Evolutionary conservation across 2,797 vertebrate genomes (phyloP).

Genomic region (Intellagama lesueurii): DNA sequence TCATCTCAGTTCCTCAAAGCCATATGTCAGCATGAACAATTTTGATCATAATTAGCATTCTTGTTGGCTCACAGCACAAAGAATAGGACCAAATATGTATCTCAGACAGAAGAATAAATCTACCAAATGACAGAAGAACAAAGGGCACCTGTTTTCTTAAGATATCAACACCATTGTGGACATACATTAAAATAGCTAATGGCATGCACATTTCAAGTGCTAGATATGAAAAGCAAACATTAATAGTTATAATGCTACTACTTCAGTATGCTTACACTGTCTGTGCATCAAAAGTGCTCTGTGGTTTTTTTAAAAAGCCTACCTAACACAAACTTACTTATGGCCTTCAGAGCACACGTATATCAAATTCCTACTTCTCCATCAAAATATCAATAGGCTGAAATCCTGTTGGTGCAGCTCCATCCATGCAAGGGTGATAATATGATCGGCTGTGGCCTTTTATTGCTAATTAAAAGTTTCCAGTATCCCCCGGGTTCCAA

Average conservation of each 20-base stretch:
- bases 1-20: constrained; percentile 28
- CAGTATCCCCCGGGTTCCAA: too few species aligned
- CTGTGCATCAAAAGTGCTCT: constrained; percentile 2
- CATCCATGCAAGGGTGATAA: too few species aligned
- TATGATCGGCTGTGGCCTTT: too few species aligned
- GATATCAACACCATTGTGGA: not conserved
- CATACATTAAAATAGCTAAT: not conserved
- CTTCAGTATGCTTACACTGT: not conserved
- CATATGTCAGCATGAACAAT: constrained; percentile 29
- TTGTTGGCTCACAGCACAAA: not conserved
- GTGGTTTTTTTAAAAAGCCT: constrained; percentile 2
- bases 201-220: constrained; percentile 11
- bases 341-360: constrained; percentile 3
- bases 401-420: too few species aligned
- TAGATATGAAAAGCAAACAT: not conserved
- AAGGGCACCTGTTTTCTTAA: not conserved
- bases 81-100: not conserved
- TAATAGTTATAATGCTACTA: not conserved
- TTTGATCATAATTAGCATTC: constrained; percentile 28
- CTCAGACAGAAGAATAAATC: not conserved
- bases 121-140: not conserved
- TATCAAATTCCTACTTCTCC: too few species aligned
- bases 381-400: too few species aligned
- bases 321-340: not conserved
- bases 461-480: too few species aligned